Conservation (phyloP, 2,797 vertebrate species). For the Pantherophis vulpinus region DNA sequence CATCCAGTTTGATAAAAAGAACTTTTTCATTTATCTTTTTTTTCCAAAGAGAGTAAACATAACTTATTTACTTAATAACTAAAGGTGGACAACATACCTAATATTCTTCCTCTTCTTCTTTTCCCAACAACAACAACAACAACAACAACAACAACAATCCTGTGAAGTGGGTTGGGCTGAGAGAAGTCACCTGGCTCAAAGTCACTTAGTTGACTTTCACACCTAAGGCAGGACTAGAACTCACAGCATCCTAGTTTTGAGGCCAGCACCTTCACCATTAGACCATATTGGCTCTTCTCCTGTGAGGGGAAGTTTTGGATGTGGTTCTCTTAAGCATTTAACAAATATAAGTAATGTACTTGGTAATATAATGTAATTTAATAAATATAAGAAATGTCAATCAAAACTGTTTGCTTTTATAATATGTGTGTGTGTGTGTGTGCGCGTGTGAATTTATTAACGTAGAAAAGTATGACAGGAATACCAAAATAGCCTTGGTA, state of each 20-base stretch:
- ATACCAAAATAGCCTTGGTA: background rate
- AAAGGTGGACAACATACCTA: background rate
- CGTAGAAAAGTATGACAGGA: background rate
- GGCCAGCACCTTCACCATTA: background rate
- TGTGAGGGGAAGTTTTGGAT: background rate
- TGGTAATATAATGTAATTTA: background rate
- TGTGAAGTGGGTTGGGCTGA: background rate
- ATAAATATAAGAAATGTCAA: background rate
- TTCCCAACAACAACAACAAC: background rate
- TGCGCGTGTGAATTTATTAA: background rate
- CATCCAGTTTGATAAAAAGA: background rate
- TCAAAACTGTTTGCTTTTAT: background rate
- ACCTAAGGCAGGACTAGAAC: background rate
- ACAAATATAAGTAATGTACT: background rate
- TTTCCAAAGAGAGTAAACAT: background rate
- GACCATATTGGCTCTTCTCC: background rate
- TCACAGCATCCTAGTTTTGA: background rate
- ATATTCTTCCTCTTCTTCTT: background rate
- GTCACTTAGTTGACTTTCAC: background rate
- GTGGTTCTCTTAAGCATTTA: background rate
- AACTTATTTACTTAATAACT: background rate
- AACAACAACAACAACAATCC: background rate
- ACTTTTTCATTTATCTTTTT: background rate
- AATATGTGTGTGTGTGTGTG: background rate
- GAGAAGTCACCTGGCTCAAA: background rate